phyloP scores from a whole-genome alignment of 2,888 invertebrate species.

The Watsonalla cultraria region DNA sequence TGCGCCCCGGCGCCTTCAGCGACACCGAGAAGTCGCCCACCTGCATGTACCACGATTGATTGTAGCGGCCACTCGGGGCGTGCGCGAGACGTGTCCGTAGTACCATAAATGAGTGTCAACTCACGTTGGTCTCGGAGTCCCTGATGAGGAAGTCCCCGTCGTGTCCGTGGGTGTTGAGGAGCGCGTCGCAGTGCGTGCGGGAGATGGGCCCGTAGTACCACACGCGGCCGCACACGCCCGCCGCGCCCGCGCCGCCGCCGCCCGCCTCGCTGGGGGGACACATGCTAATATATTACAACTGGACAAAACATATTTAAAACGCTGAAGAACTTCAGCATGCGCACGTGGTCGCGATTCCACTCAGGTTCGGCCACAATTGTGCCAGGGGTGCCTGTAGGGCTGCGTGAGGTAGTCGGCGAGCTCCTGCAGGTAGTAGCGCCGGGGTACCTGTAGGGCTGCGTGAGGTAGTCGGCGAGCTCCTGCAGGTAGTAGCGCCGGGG shows the following conservation, averaged over 20 bases:
- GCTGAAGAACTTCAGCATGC: no score
- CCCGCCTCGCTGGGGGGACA: conserved; percentile 62
- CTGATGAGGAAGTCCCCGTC: conserved; percentile 99
- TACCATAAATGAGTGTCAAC: conserved; percentile 39
- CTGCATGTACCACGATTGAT: conserved; percentile 68
- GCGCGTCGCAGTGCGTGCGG: conserved; percentile 96
- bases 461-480: no score
- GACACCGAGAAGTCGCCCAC: conserved; percentile 99
- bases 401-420: no score
- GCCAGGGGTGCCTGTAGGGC: no score
- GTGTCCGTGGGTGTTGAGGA: conserved; percentile 96
- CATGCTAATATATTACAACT: not conserved
- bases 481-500: no score
- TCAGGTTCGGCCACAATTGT: no score
- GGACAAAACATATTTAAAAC: no score
- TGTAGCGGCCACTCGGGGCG: conserved; percentile 41
- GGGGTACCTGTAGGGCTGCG: no score
- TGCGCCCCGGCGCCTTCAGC: conserved; percentile 96
- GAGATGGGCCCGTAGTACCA: conserved; percentile 99
- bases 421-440: no score
- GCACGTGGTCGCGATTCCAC: no score
- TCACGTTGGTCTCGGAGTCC: conserved; percentile 99
- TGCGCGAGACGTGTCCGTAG: conserved; percentile 96
- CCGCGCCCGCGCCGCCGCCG: conserved; percentile 41
- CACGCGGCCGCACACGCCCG: conserved; percentile 83